phyloP scores from a whole-genome alignment of 2,888 invertebrate species.

The Myopa testacea region DNA sequence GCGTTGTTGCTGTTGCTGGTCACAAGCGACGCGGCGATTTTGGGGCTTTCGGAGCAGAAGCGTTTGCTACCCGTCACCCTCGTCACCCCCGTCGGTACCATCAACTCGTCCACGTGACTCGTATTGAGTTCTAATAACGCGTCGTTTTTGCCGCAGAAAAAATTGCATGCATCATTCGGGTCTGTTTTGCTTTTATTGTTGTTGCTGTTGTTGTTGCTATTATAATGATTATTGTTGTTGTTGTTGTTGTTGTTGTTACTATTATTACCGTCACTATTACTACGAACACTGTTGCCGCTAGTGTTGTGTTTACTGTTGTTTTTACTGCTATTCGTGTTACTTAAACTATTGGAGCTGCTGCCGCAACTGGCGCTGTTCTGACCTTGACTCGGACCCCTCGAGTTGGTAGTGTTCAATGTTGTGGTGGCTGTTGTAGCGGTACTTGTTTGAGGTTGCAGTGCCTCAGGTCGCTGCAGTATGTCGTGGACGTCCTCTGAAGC shows the following conservation, averaged over 20 bases:
- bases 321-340: slow-evolving; percentile 40
- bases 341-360: slow-evolving; percentile 51
- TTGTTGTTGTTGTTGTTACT: slow-evolving; percentile 47
- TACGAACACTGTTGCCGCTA: slow-evolving; percentile 43
- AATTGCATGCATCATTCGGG: slow-evolving; percentile 47
- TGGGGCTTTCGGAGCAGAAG: slow-evolving; percentile 4
- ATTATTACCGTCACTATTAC: slow-evolving; percentile 46
- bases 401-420: slow-evolving; percentile 30
- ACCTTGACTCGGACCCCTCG: slow-evolving; percentile 37
- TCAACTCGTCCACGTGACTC: background rate
- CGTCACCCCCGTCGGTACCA: background rate
- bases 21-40: background rate
- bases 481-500: background rate
- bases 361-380: slow-evolving; percentile 46
- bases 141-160: slow-evolving; percentile 19
- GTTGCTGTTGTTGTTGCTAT: slow-evolving; percentile 38
- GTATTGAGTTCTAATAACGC: background rate
- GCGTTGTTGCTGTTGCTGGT: background rate
- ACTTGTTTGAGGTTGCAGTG: slow-evolving; percentile 16
- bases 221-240: slow-evolving; percentile 46
- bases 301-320: slow-evolving; percentile 25
- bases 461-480: background rate
- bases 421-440: slow-evolving; percentile 24
- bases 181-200: slow-evolving; percentile 48
- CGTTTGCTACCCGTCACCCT: background rate